Evolutionary conservation across 1,140 invertebrate species (phyloP).

Genomic region (Neodiprion fabricii): DNA sequence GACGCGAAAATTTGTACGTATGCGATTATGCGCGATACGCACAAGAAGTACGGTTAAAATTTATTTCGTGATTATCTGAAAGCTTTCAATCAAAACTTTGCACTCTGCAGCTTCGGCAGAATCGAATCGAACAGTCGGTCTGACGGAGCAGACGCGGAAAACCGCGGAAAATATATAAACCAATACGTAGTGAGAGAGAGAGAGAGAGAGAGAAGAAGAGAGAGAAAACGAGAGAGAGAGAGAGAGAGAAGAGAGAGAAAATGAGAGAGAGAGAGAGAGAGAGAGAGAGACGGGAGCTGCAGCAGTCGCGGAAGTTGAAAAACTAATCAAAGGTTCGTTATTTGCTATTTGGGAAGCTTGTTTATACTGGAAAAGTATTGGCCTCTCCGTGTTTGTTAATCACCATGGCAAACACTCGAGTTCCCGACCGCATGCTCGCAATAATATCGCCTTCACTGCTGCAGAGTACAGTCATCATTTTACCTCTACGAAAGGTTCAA

Average conservation of each 20-base stretch:
- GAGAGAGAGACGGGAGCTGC: too few species aligned
- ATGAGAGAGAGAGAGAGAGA: too few species aligned
- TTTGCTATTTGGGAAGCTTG: slow-evolving; percentile 5
- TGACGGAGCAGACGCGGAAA: background rate
- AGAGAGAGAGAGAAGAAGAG: too few species aligned
- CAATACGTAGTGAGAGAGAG: background rate
- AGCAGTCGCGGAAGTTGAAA: background rate
- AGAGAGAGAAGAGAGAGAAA: too few species aligned
- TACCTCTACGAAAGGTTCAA: too few species aligned
- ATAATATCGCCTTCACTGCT: background rate
- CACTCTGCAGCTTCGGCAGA: background rate
- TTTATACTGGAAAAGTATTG: slow-evolving; percentile 4
- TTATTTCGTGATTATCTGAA: background rate
- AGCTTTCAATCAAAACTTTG: background rate
- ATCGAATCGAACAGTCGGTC: background rate
- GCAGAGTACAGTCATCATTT: too few species aligned
- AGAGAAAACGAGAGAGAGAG: too few species aligned
- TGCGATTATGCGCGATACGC: too few species aligned
- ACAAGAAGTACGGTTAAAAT: background rate
- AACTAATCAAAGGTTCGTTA: slow-evolving; percentile 4
- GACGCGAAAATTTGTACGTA: too few species aligned
- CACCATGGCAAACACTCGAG: too few species aligned
- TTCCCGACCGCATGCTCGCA: background rate
- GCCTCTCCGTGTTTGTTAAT: background rate
- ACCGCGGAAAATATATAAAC: background rate